These are phyloP conservation scores for Crocodylus rhombifer DNA, from an alignment of 2,797 vertebrate genomes.

Conservation along the genomic window DNA sequence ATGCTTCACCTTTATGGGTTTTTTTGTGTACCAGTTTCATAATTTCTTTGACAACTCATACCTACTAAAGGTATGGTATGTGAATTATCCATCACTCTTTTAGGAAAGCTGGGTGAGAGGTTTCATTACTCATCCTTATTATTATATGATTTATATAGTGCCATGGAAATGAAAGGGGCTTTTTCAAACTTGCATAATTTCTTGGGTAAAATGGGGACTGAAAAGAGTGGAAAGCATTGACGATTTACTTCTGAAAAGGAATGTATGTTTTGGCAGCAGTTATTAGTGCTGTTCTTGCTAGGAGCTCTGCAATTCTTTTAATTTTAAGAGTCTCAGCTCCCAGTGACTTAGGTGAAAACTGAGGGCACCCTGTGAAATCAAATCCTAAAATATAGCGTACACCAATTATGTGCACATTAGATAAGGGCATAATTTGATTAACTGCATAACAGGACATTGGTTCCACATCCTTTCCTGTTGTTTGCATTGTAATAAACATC, in stretches of 20 bases:
- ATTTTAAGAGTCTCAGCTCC: background rate
- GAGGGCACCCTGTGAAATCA: background rate
- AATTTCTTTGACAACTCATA: background rate
- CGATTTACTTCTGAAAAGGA: conserved; percentile 1
- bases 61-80: conserved; percentile 2
- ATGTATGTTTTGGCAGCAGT: background rate
- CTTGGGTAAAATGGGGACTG: background rate
- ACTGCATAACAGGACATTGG: too few species aligned
- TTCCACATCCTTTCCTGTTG: too few species aligned
- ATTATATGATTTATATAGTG: background rate
- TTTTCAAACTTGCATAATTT: background rate
- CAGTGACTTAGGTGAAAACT: background rate
- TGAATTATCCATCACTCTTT: conserved; percentile 29
- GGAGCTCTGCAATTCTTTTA: background rate
- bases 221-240: background rate
- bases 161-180: background rate
- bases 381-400: background rate
- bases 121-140: conserved; percentile 35
- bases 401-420: too few species aligned
- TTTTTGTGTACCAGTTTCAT: background rate
- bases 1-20: conserved; percentile 11
- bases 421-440: too few species aligned
- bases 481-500: too few species aligned
- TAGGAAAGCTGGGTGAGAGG: background rate
- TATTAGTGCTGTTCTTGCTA: background rate